A percentile compares a stretch with the other conserved stretches of the same genome.
Conservation (phyloP, 2,113 vertebrate species). For the Xenopus laevis region DNA sequence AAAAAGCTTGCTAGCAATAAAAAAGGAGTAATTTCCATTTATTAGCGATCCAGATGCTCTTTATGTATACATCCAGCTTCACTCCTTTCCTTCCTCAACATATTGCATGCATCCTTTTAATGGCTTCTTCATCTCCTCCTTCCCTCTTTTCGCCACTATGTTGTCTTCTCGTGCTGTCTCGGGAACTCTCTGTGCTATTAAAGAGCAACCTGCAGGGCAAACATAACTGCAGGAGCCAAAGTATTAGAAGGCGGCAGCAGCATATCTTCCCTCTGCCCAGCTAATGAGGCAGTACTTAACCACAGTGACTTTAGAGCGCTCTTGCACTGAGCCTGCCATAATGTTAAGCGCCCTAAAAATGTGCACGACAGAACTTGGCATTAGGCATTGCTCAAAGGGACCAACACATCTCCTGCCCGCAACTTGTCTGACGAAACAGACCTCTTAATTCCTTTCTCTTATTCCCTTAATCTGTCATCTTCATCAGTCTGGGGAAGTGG, state of each 20-base stretch:
- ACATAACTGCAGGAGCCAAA: constrained; percentile 9
- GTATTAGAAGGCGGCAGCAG: constrained; percentile 14
- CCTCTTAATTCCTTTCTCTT: constrained; percentile 94
- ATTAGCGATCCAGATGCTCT: no score
- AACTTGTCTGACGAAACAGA: constrained; percentile 86
- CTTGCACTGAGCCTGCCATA: constrained; percentile 13
- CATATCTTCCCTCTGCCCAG: constrained; percentile 27
- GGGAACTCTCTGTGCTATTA: constrained; percentile 33
- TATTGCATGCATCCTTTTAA: neutral
- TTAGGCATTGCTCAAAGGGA: constrained; percentile 12
- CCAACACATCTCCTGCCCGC: constrained; percentile 54
- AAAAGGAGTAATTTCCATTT: no score
- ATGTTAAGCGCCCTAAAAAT: constrained; percentile 12
- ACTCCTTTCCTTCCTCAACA: neutral
- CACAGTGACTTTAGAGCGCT: constrained; percentile 35
- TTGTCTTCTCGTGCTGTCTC: constrained; percentile 6
- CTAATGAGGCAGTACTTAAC: constrained; percentile 40
- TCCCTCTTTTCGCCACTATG: constrained; percentile 4
- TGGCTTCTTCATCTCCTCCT: neutral
- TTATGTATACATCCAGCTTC: neutral
- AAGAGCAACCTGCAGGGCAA: constrained; percentile 37
- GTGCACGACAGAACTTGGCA: constrained; percentile 15
- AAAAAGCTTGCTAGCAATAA: no score
- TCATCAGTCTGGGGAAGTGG: constrained; percentile 87
- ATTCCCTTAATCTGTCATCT: constrained; percentile 99